Evolutionary conservation across 2,797 vertebrate genomes (phyloP), one percentile per base, ranked within the genome.

Genomic region (Micromesistius poutassou): DNA sequence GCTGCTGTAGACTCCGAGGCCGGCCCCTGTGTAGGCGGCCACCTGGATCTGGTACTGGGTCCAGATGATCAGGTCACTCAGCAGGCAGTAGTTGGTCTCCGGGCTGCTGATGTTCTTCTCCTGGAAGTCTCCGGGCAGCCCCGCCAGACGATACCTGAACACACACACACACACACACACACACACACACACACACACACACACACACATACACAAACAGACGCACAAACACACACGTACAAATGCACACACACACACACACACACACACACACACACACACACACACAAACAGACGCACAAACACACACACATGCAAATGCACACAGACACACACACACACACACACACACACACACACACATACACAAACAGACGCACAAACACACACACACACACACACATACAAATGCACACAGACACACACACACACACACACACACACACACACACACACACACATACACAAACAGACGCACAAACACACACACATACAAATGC

Each of bases 41-140:
- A 99, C 97, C 92, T 98, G 97, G 91, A 99, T 97, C 86, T 99
- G 97, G 81, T 99, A 99, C 87, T 98, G 97, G 0, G 97, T 99
- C 97, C 97, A 99, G 91, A 99, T 96, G 92, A 98, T 98, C 85
- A 99, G 94, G 85, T 98, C 97, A 19, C 94, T 96, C 76, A 99
- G 93, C 82, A 98, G 92, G 91, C 97, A 99, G 93, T 98, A 97
- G 95, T 96, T 98, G 83, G 96, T 96, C 91, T 98, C 97, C 0
- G 97, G 96, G 81, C 96, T 96, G 92, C 93, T 96, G 92, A 98
- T 98, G 91, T 98, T 97, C 90, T 95, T 96, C 81, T 97, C 96
- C 83, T 98, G 97, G 90, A 97, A 95, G 50, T 97, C 97, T 0
- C 97, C 96, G 0, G 97, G 97, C 83, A 98, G 94, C 71, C 97